These are phyloP conservation scores for Mycteria americana DNA, from an alignment of 2,797 vertebrate species.

Conservation along the genomic window DNA sequence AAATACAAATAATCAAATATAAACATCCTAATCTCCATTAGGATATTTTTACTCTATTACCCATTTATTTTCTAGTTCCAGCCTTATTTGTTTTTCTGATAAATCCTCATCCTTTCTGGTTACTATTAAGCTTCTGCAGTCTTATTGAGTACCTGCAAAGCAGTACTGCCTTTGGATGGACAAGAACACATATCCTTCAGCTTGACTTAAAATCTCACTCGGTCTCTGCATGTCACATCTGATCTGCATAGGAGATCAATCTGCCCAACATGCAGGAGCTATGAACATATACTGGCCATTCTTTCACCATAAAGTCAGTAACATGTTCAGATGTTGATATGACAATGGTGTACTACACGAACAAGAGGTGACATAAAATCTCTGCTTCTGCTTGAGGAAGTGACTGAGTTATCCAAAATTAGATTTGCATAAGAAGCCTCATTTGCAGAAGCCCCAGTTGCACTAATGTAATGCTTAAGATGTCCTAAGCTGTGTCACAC, in stretches of 20 bases:
- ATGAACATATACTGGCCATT: neutral
- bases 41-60: neutral
- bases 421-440: neutral
- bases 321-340: neutral
- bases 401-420: neutral
- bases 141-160: neutral
- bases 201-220: neutral
- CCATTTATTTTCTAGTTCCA: neutral
- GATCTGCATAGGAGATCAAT: neutral
- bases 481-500: neutral
- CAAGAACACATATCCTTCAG: neutral
- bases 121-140: neutral
- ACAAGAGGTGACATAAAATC: neutral
- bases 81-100: neutral
- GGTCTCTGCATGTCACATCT: neutral
- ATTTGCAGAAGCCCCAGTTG: neutral
- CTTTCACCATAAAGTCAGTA: neutral
- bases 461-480: neutral
- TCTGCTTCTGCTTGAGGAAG: neutral
- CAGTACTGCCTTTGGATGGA: rapidly evolving
- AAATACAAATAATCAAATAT: neutral
- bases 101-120: neutral
- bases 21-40: neutral
- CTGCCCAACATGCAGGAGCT: neutral
- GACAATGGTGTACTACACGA: neutral